Evolutionary conservation across 2,113 vertebrate species (phyloP).

Genomic region (Zootoca vivipara): DNA sequence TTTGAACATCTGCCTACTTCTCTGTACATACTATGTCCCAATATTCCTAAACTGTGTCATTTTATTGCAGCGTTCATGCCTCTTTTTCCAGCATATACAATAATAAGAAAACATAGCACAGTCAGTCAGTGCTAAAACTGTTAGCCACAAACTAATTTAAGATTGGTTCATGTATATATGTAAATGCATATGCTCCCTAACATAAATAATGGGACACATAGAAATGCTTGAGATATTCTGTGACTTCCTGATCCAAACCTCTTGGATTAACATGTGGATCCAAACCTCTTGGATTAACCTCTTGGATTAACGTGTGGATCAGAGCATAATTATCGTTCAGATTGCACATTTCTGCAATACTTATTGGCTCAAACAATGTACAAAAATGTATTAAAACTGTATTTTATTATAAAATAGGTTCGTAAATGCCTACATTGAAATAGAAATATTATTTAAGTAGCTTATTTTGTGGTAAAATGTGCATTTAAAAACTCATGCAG

Average conservation of each 20-base stretch:
- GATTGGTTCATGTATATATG: not conserved
- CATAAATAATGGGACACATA: not conserved
- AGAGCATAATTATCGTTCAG: not conserved
- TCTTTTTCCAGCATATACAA: not conserved
- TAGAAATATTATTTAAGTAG: not conserved
- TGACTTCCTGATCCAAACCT: not conserved
- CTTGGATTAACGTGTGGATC: not conserved
- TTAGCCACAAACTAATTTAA: not conserved
- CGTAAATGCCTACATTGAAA: not conserved
- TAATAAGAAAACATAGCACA: not conserved
- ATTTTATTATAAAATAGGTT: not conserved
- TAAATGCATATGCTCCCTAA: not conserved
- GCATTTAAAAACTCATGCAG: not conserved
- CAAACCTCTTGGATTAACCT: not conserved
- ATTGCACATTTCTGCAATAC: not conserved
- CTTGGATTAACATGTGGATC: not conserved
- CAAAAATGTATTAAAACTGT: not conserved
- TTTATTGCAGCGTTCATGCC: not conserved
- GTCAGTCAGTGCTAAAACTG: not conserved
- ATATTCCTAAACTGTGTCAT: not conserved
- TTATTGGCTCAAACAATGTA: not conserved
- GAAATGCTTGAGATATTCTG: not conserved
- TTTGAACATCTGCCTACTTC: not conserved
- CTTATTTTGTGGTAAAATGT: not conserved
- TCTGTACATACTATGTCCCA: not conserved